Conservation (phyloP, 2,113 vertebrate species). For the Scomber colias region DNA sequence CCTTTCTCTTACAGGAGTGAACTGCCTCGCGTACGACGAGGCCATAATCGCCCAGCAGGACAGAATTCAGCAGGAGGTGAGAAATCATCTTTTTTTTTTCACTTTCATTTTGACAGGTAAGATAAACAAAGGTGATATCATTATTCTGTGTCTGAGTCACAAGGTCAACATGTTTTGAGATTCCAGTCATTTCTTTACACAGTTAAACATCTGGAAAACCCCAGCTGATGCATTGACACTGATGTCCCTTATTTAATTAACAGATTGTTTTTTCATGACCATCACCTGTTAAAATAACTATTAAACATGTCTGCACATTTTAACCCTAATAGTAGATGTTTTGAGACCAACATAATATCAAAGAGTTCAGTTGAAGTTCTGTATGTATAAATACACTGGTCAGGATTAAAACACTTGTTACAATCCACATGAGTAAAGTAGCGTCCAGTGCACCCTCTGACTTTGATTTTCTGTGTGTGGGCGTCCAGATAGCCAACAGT, state of each 20-base stretch:
- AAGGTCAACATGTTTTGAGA: not conserved
- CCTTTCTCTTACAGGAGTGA: conserved; percentile 84
- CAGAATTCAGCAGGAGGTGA: conserved; percentile 95
- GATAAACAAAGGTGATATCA: not conserved
- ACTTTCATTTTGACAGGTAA: not conserved
- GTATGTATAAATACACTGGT: not conserved
- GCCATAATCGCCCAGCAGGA: conserved; percentile 96
- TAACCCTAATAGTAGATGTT: not conserved
- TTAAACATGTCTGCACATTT: not conserved
- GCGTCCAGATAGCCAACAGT: conserved; percentile 90
- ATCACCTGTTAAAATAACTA: not conserved
- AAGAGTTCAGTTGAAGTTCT: not conserved
- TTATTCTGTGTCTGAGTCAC: not conserved
- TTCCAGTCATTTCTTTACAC: too few species aligned
- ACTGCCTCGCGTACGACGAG: conserved; percentile 93
- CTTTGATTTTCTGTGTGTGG: conserved; percentile 5
- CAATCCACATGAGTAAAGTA: not conserved
- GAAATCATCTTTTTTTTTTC: conserved; percentile 2
- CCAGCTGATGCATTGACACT: not conserved
- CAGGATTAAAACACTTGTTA: not conserved
- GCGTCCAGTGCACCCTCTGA: not conserved
- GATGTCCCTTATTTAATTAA: too few species aligned
- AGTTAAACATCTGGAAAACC: not conserved
- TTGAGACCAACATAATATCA: not conserved
- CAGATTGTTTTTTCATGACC: too few species aligned